phyloP scores from a whole-genome alignment of 2,113 vertebrate species.

The Mirza zaza region DNA sequence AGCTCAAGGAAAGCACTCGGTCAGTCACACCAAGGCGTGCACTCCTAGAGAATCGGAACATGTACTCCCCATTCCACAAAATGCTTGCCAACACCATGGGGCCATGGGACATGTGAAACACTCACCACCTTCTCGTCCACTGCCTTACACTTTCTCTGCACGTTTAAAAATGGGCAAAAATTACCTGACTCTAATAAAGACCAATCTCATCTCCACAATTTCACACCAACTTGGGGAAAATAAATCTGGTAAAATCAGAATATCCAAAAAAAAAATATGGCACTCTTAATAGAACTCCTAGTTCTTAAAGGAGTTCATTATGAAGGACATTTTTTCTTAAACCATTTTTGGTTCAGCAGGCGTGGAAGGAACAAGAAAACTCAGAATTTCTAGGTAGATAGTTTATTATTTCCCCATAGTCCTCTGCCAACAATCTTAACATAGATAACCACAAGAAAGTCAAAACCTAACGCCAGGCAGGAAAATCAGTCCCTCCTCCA shows the following conservation, averaged over 20 bases:
- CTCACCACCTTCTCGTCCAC: background rate
- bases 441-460: background rate
- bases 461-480: background rate
- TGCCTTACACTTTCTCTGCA: background rate
- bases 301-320: background rate
- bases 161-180: background rate
- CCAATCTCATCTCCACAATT: background rate
- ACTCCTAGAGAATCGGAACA: background rate
- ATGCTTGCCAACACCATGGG: background rate
- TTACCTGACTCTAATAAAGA: background rate
- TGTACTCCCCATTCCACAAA: background rate
- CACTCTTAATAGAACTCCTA: background rate
- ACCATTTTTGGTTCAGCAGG: background rate
- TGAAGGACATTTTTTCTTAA: background rate
- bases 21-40: background rate
- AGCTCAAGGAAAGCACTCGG: background rate
- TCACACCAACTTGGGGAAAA: constrained; percentile 5
- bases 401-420: background rate
- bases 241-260: background rate
- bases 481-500: background rate
- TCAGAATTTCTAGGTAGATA: background rate
- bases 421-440: background rate
- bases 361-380: background rate
- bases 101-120: rapidly evolving
- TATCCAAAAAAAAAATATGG: background rate